Evolutionary conservation across 64 coral and sea anemone species (phyloP).

Genomic region (Cladopsammia gracilis): DNA sequence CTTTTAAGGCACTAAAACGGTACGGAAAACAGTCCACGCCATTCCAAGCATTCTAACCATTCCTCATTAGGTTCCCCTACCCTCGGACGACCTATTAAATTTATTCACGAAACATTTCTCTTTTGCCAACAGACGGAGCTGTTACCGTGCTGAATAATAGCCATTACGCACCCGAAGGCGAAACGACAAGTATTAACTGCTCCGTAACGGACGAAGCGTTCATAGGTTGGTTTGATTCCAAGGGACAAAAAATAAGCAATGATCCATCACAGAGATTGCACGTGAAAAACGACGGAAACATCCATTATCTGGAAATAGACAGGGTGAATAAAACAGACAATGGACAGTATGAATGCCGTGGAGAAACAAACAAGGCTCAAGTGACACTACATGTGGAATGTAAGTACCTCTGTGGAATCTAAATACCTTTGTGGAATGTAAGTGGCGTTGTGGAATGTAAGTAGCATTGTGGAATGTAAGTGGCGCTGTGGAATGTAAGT

Average conservation of each 20-base stretch:
- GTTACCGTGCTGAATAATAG: background rate
- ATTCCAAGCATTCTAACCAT: too few relatives aligned
- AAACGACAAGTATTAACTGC: slow-evolving; percentile 38
- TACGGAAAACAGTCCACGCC: too few relatives aligned
- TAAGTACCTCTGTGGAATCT: background rate
- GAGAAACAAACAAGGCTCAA: background rate
- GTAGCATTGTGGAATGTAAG: too few relatives aligned
- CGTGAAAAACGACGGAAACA: slow-evolving; percentile 26
- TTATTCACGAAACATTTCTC: background rate
- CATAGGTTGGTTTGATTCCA: slow-evolving; percentile 50
- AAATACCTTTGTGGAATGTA: too few relatives aligned
- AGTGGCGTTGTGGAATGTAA: too few relatives aligned
- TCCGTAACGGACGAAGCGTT: slow-evolving; percentile 33
- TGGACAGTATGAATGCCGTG: slow-evolving; percentile 64
- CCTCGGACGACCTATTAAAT: too few relatives aligned
- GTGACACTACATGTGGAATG: slow-evolving; percentile 63
- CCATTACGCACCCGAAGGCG: slow-evolving; percentile 19
- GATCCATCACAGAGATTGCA: slow-evolving; percentile 50
- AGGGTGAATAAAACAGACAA: slow-evolving; percentile 50
- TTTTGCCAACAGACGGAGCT: slow-evolving; percentile 22
- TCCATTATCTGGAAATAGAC: slow-evolving; percentile 37
- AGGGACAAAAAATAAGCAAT: slow-evolving; percentile 25
- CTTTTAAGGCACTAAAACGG: too few relatives aligned
- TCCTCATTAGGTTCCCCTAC: too few relatives aligned
- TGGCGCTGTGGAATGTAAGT: too few relatives aligned